phyloP scores from a whole-genome alignment of 37 sponge, comb jelly and placozoan species.

The Geodia barretti region DNA sequence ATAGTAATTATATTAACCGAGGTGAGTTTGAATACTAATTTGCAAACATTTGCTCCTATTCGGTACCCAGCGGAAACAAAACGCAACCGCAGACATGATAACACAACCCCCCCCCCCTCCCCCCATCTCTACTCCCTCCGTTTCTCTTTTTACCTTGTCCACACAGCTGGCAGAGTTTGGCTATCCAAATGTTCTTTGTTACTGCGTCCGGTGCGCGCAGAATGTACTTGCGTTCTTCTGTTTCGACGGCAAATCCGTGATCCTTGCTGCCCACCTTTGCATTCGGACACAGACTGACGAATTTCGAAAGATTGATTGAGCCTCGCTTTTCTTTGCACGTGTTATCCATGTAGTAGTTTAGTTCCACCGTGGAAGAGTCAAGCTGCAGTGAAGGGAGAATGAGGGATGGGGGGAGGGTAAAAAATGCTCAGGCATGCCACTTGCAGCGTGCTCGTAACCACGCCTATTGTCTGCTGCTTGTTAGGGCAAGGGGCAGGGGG shows the following conservation, averaged over 20 bases:
- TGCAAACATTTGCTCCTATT: no score
- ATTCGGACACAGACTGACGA: constrained; percentile 64
- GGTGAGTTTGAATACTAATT: no score
- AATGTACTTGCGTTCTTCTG: constrained; percentile 67
- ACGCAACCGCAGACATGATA: no score
- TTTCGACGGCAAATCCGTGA: constrained; percentile 75
- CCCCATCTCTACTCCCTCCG: no score
- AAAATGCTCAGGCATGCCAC: neutral
- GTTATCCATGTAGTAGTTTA: constrained; percentile 68
- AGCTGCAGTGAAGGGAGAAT: constrained; percentile 6
- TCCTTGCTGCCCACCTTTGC: constrained; percentile 63
- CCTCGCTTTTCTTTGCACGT: constrained; percentile 45
- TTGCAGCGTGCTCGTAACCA: no score
- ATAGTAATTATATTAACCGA: no score
- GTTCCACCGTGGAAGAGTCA: constrained; percentile 29
- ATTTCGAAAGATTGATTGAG: constrained; percentile 49
- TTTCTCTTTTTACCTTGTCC: no score
- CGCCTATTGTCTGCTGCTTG: no score
- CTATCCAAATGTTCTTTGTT: constrained; percentile 82
- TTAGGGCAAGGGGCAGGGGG: no score
- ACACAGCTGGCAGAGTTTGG: constrained; percentile 70
- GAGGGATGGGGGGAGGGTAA: neutral
- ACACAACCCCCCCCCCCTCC: no score
- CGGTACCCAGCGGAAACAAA: no score
- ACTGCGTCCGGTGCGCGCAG: constrained; percentile 54